These are phyloP conservation scores for Lepisosteus osseus DNA, from an alignment of 2,113 vertebrate species.

Conservation along the genomic window DNA sequence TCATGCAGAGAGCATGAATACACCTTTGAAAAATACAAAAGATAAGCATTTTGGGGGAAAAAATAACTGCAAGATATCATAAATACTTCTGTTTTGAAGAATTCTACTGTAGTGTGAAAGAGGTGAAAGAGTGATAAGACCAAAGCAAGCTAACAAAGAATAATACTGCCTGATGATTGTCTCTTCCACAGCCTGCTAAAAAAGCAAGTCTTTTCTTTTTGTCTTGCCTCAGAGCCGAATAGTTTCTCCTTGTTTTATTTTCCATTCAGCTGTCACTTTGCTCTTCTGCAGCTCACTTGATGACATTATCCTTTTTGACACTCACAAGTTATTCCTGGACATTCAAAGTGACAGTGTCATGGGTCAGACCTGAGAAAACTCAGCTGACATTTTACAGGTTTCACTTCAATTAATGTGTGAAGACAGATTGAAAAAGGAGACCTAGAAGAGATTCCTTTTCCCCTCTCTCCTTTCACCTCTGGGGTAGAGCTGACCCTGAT, in stretches of 20 bases:
- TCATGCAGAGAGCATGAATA: too few relatives aligned
- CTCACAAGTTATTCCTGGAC: constrained; percentile 26
- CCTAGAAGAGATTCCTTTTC: background rate
- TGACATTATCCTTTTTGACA: constrained; percentile 15
- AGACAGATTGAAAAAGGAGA: constrained; percentile 13
- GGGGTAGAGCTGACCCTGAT: background rate
- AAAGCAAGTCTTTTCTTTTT: too few relatives aligned
- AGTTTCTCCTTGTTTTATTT: background rate
- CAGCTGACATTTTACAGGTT: constrained; percentile 22
- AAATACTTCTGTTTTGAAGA: too few relatives aligned
- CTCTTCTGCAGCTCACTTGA: constrained; percentile 12
- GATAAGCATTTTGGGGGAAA: too few relatives aligned
- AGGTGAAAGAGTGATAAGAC: too few relatives aligned
- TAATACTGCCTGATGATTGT: too few relatives aligned
- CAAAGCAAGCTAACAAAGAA: too few relatives aligned
- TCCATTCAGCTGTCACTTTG: constrained; percentile 11
- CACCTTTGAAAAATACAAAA: too few relatives aligned
- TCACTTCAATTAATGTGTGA: constrained; percentile 12
- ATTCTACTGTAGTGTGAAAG: too few relatives aligned
- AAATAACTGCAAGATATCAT: too few relatives aligned
- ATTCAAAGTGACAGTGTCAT: constrained; percentile 10
- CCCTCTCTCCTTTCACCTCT: background rate
- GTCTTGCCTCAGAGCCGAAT: background rate
- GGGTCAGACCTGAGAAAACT: constrained; percentile 18
- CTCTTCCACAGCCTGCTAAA: too few relatives aligned